These are phyloP conservation scores for Euplagia quadripunctaria DNA, from an alignment of 2,888 invertebrate species.

Conservation along the genomic window DNA sequence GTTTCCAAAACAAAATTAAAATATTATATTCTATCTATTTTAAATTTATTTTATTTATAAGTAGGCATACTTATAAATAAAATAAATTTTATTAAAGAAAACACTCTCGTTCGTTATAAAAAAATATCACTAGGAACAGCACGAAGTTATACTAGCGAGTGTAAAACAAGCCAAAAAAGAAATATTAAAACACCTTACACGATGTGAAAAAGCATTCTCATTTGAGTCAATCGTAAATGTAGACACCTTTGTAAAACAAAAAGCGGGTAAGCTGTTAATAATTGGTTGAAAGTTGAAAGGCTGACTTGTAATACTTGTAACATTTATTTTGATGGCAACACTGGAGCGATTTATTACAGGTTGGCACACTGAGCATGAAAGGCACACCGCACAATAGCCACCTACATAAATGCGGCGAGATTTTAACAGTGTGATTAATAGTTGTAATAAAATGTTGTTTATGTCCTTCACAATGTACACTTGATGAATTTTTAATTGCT, in stretches of 20 bases:
- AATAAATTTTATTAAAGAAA: no score
- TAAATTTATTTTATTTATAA: no score
- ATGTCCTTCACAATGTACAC: slow-evolving; percentile 46
- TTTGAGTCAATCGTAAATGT: slow-evolving; percentile 17
- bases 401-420: slow-evolving; percentile 48
- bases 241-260: slow-evolving; percentile 29
- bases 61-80: no score
- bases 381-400: slow-evolving; percentile 55
- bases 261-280: slow-evolving; percentile 50
- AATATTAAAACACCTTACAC: neutral
- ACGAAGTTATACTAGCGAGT: neutral
- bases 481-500: slow-evolving; percentile 55
- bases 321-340: slow-evolving; percentile 55
- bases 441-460: slow-evolving; percentile 51
- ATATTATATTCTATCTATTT: no score
- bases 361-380: slow-evolving; percentile 52
- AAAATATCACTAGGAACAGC: no score
- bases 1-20: neutral
- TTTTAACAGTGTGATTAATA: slow-evolving; percentile 55
- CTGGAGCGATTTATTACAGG: slow-evolving; percentile 50
- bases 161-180: neutral
- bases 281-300: slow-evolving; percentile 56
- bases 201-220: neutral
- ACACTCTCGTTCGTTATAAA: neutral
- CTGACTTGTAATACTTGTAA: slow-evolving; percentile 49